Evolutionary conservation across 2,113 vertebrate genomes (phyloP), one percentile per base, ranked within the genome.

Genomic region (Xenotilapia longispinis): DNA sequence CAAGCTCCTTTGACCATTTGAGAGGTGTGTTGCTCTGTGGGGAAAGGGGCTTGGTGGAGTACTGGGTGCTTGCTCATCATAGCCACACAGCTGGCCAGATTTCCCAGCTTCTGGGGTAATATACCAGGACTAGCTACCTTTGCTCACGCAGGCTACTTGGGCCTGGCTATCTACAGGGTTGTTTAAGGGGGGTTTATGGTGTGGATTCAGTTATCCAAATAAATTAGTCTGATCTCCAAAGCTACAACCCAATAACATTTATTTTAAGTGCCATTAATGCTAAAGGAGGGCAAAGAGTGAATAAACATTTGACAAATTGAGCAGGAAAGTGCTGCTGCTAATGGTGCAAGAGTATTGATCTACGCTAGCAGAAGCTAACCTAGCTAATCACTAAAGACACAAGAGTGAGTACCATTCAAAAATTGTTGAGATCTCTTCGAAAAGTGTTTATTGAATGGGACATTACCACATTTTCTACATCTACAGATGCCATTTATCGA

Each of bases 1-100:
- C 31, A 33, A 33, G 31, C 31, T 33, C 31, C 7, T 33, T 33
- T 33, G 31, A 33, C 31, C 31, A 17, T 1, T 63, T 63, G 9
- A 4, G 28, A 36, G 2, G 58, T 36, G 6, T 3, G 58, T 33
- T 63, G 58, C 28, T 63, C 28, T 36, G 58, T 36, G 2, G 28
- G 28, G 9, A 63, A 63, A 63, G 58, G 28, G 28, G 28, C 6
- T 33, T 63, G 58, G 58, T 63, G 58, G 58, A 11, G 58, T 63
- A 63, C 28, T 63, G 58, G 58, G 2, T 63, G 58, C 58, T 63
- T 63, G 58, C 58, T 63, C 28, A 19, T 63, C 58, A 63, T 19
- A 63, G 28, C 58, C 58, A 63, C 58, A 19, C 28, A 63, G 5
- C 58, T 60, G 28, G 28, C 58, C 58, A 33, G 58, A 63, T 63